A percentile compares a stretch with the other conserved stretches of the same genome.
Evolutionary conservation across 1,140 invertebrate species (phyloP).

Genomic region (Eurosta solidaginis): DNA sequence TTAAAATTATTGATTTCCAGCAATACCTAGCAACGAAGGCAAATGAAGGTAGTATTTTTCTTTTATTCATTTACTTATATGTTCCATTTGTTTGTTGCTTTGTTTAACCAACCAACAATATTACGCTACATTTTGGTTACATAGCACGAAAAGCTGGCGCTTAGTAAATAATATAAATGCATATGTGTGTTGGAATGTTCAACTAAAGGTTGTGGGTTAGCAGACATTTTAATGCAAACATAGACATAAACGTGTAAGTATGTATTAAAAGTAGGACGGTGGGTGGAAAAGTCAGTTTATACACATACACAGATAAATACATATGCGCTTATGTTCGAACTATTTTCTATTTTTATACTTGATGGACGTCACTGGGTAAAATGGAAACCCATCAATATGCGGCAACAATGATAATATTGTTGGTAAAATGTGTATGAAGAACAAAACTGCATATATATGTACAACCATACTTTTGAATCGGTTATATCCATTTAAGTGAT

Average conservation of each 20-base stretch:
- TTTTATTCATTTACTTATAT: neutral
- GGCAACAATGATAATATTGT: neutral
- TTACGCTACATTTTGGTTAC: too few species aligned
- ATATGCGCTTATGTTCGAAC: neutral
- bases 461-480: neutral
- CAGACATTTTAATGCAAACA: neutral
- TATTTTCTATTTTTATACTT: too few species aligned
- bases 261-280: neutral
- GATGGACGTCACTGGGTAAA: neutral
- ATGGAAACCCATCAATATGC: neutral
- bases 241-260: neutral
- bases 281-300: neutral
- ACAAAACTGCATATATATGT: neutral
- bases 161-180: too few species aligned
- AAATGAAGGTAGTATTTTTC: neutral
- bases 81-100: too few species aligned
- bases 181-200: too few species aligned
- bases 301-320: neutral
- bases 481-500: neutral
- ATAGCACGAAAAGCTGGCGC: too few species aligned
- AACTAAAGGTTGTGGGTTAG: neutral
- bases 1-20: slow-evolving; percentile 16
- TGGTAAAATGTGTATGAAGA: neutral
- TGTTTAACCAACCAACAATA: too few species aligned
- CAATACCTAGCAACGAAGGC: neutral